Percentiles rank a stretch among this genome's conserved stretches.
Conservation (phyloP, 2,888 invertebrate genomes). For the Drosophila cognata region DNA sequence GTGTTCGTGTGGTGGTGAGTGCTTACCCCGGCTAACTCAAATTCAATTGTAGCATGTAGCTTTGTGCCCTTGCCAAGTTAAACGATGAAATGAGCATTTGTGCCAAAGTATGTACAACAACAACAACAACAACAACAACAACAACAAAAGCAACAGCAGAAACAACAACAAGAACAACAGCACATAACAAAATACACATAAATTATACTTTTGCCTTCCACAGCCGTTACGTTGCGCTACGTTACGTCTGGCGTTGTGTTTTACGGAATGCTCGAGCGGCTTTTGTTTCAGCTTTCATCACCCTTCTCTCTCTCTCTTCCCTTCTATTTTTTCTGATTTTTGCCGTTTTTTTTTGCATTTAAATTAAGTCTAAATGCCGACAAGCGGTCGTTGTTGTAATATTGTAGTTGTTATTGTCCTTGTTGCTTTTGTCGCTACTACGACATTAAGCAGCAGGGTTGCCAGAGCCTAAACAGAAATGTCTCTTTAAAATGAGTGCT, state of each 20-base stretch:
- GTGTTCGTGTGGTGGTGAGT: conserved; percentile 32
- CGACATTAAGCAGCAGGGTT: conserved; percentile 23
- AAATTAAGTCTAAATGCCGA: conserved; percentile 78
- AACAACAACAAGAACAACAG: conserved; percentile 4
- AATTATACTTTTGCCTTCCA: conserved; percentile 69
- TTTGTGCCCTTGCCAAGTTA: conserved; percentile 77
- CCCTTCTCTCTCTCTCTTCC: neutral
- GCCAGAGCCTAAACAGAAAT: conserved; percentile 24
- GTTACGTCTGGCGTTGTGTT: conserved; percentile 64
- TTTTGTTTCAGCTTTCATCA: conserved; percentile 47
- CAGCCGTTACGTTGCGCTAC: conserved; percentile 76
- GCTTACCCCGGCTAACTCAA: conserved; percentile 68
- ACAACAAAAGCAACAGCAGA: conserved; percentile 24
- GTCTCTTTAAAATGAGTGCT: conserved; percentile 8
- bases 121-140: conserved; percentile 20
- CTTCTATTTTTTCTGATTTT: conserved; percentile 9
- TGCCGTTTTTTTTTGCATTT: conserved; percentile 64
- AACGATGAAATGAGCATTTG: conserved; percentile 77
- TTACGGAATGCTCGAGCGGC: conserved; percentile 40
- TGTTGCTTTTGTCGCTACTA: conserved; percentile 19
- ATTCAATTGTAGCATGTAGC: conserved; percentile 75
- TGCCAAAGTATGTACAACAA: conserved; percentile 56
- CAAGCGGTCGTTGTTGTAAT: conserved; percentile 56
- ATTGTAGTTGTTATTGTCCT: conserved; percentile 19
- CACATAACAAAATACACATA: conserved; percentile 71